Conservation (phyloP, 2,888 invertebrate genomes). For the Oligia strigilis region DNA sequence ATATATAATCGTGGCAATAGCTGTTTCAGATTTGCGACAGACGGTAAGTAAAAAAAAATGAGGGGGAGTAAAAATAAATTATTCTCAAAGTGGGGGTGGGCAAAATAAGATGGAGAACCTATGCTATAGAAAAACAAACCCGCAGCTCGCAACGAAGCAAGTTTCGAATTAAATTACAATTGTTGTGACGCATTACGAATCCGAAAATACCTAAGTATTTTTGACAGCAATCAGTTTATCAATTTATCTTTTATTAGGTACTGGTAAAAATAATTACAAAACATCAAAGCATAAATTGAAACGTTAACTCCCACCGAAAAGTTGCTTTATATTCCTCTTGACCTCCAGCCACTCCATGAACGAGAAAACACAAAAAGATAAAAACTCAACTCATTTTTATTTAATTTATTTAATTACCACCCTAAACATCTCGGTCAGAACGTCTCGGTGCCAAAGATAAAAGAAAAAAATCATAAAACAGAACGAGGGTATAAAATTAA, state of each 20-base stretch:
- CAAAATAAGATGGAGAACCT: too few relatives aligned
- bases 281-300: conserved; percentile 46
- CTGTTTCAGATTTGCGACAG: too few relatives aligned
- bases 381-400: conserved; percentile 62
- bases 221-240: not conserved
- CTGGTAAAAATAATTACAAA: conserved; percentile 2
- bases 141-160: too few relatives aligned
- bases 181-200: not conserved
- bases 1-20: too few relatives aligned
- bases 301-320: conserved; percentile 27
- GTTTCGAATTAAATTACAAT: not conserved
- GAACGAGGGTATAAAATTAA: conserved; percentile 56
- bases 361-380: conserved; percentile 43
- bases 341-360: conserved; percentile 54
- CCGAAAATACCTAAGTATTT: not conserved
- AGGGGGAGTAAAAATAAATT: too few relatives aligned
- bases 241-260: not conserved
- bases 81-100: too few relatives aligned
- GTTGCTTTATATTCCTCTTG: conserved; percentile 47
- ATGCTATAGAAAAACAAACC: not conserved
- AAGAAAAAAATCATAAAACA: conserved; percentile 55
- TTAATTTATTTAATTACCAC: conserved; percentile 63
- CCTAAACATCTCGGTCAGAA: conserved; percentile 60
- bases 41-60: too few relatives aligned
- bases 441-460: conserved; percentile 61